Evolutionary conservation across 1,140 invertebrate genomes (phyloP), one percentile per base, ranked within the genome.

Genomic region (Calliphora vicina): DNA sequence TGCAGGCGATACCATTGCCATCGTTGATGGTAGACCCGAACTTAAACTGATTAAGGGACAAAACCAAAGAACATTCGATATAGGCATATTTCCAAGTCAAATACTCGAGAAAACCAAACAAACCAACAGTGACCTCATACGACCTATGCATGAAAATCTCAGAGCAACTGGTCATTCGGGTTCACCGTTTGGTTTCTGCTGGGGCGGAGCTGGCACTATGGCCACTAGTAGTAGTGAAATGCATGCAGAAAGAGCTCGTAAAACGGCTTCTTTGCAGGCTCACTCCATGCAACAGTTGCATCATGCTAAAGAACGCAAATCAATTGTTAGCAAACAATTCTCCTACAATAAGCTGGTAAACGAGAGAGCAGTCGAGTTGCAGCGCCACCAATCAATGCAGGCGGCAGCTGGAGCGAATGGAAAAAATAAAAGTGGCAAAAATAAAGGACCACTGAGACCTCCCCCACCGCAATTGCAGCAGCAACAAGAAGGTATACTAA

Each of bases 1-100:
- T 82, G 91, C 94, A 2, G 97, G 96, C 0, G 98, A 99, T 90
- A 93, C 94, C n/a, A 96, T 99, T 74, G 95, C 96, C 25, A 94
- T 99, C 23, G 96, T 99, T 84, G 97, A 99, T 87, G 97, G 97
- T n/a, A 91, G 93, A 25, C 92, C 97, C 0, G 97, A 99, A 85
- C 93, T 96, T 86, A 98, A 97, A 89, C 98, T 97, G 94, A 99
- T 98, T 96, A 97, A 97, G 91, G 97, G 97, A 15, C 98, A 99
- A 91, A 98, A 98, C 91, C 96, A 97, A 90, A 92, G 96, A 81
- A 97, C 96, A 0, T 96, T 95, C 87, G 94, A 97, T 85, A 94
- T 99, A 78, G 97, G 97, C 6, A 88, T 94, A 23, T 96, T 96
- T 90, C 95, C 95, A 0, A 84, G 86, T 3, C 80, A 80, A 17